Evolutionary conservation across 2,888 invertebrate species (phyloP).

Genomic region (Temnothorax rugatulus): DNA sequence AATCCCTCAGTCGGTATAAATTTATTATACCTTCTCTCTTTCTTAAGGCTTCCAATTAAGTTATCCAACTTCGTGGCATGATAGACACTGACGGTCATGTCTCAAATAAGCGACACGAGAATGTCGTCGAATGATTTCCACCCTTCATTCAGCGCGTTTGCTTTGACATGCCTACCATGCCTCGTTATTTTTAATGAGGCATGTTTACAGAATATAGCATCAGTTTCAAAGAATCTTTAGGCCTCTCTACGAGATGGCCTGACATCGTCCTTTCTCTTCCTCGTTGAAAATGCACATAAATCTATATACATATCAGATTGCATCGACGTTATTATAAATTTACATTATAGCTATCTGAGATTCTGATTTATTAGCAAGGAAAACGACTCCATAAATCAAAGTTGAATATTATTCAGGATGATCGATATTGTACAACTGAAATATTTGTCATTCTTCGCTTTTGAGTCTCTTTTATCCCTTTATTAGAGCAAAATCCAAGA

Average conservation of each 20-base stretch:
- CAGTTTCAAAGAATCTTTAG: slow-evolving; percentile 42
- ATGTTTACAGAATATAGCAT: slow-evolving; percentile 37
- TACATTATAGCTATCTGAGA: background rate
- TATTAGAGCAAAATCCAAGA: background rate
- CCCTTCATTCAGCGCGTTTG: slow-evolving; percentile 27
- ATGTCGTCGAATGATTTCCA: slow-evolving; percentile 15
- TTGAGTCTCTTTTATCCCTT: background rate
- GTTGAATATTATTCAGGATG: background rate
- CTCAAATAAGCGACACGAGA: slow-evolving; percentile 4
- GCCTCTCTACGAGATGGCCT: background rate
- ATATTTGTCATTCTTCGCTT: background rate
- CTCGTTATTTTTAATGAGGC: slow-evolving; percentile 56
- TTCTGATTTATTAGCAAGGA: slow-evolving; percentile 21
- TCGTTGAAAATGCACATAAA: background rate
- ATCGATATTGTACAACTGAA: background rate
- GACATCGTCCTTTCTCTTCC: background rate
- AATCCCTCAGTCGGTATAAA: background rate
- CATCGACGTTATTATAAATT: background rate
- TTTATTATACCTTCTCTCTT: background rate
- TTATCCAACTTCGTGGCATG: background rate
- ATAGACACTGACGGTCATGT: slow-evolving; percentile 8
- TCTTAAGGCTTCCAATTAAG: slow-evolving; percentile 9
- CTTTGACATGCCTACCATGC: slow-evolving; percentile 33
- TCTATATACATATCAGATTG: background rate
- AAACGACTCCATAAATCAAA: slow-evolving; percentile 13